Conservation (phyloP, 2,888 invertebrate genomes). For the Nysson spinosus region DNA sequence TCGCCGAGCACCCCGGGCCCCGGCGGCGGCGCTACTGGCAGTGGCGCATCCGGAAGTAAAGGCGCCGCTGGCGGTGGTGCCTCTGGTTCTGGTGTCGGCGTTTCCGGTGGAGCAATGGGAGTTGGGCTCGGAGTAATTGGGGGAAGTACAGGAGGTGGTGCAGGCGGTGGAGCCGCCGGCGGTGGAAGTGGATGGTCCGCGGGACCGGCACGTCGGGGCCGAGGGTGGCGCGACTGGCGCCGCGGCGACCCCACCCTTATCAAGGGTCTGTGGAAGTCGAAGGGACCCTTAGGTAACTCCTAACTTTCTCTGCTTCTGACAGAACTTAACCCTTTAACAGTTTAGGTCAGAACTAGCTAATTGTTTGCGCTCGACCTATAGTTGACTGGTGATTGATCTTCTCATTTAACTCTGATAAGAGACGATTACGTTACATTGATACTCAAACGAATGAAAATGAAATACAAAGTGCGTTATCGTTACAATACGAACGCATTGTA, state of each 20-base stretch:
- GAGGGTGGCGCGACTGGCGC: conserved; percentile 85
- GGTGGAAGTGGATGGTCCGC: conserved; percentile 57
- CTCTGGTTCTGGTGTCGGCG: conserved; percentile 51
- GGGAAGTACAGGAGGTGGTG: conserved; percentile 80
- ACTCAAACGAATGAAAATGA: too few species aligned
- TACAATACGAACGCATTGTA: too few species aligned
- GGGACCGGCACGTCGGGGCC: conserved; percentile 77
- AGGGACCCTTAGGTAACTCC: conserved; percentile 85
- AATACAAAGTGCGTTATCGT: too few species aligned
- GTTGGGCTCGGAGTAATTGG: conserved; percentile 74
- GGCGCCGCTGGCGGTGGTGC: conserved; percentile 49
- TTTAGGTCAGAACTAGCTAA: too few species aligned
- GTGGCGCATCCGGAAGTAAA: conserved; percentile 54
- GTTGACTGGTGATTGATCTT: too few species aligned
- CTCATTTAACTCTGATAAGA: too few species aligned
- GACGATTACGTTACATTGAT: too few species aligned
- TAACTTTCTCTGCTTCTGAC: too few species aligned
- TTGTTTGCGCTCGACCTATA: too few species aligned
- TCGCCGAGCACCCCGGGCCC: conserved; percentile 69
- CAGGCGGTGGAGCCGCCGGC: conserved; percentile 63
- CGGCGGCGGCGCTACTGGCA: conserved; percentile 59
- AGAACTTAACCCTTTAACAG: too few species aligned
- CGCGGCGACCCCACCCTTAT: conserved; percentile 85
- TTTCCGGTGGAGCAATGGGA: conserved; percentile 72
- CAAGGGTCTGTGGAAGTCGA: conserved; percentile 86